Base-by-base conservation (phyloP, 1,140 invertebrate species). In the Apolygus lucorum region DNA sequence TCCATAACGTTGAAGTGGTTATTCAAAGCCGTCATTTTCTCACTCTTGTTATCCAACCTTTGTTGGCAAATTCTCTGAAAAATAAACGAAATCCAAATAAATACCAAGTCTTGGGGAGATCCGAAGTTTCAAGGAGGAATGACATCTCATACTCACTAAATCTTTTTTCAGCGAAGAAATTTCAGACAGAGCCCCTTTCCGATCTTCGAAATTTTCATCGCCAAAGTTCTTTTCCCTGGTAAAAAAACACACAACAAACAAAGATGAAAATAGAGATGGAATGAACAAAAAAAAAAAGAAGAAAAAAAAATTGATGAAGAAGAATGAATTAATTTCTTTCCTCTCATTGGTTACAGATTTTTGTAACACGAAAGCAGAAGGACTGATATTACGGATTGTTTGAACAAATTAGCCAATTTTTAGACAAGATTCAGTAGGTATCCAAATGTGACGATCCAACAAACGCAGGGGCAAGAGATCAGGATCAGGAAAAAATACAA, bases 81-180 rank as follows among this genome's bases (percentile, higher is more conserved):
- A 14, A 49, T 49, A 11, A 17, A 49, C 34, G 17, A 49, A 8
- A 17, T 49, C 17, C 34, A 49, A 49, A 49, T 11, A n/a, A n/a
- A n/a, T n/a, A n/a, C n/a, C n/a, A n/a, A n/a, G n/a, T n/a, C n/a
- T n/a, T n/a, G n/a, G n/a, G n/a, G n/a, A n/a, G n/a, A n/a, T n/a
- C n/a, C n/a, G n/a, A n/a, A n/a, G n/a, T n/a, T n/a, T n/a, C n/a
- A n/a, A n/a, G n/a, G n/a, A n/a, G n/a, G n/a, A n/a, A n/a, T n/a
- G n/a, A 8, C 17, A 42, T 17, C 17, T 42, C 4, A 42, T 42
- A 42, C 34, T 26, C 21, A 65, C 63, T 11, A 65, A 17, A 34
- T 67, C 29, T 29, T 67, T 34, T 42, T 67, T 67, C 14, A 29
- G 17, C 29, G 29, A 42, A 4, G 29, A n/a, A 21, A 34, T 67